These are phyloP conservation scores for Pseudococcus viburni DNA, from an alignment of 2,888 invertebrate genomes.

Conservation along the genomic window DNA sequence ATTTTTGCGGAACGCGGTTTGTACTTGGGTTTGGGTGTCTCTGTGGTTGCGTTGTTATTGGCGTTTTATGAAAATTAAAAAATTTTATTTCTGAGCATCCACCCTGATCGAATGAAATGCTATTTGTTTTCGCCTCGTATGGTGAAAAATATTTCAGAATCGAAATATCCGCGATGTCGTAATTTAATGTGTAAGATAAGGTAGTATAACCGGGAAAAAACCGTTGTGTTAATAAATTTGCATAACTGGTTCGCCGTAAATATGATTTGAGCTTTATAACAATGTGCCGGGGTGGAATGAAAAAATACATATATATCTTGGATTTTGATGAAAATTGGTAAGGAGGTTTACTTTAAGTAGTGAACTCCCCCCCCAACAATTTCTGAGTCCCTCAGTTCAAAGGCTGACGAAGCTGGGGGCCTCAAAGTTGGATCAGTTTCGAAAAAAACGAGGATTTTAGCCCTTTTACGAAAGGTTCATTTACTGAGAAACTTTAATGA, in stretches of 20 bases:
- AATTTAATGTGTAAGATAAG: not conserved
- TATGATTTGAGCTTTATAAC: not conserved
- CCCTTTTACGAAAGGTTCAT: too few species aligned
- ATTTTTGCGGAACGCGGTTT: not conserved
- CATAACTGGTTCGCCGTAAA: conserved; percentile 6
- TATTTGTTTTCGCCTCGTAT: not conserved
- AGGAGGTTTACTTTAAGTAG: too few species aligned
- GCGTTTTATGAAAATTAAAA: conserved; percentile 7
- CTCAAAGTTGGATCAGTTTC: too few species aligned
- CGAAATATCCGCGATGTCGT: too few species aligned
- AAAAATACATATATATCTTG: too few species aligned
- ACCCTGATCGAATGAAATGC: not conserved
- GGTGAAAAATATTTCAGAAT: not conserved
- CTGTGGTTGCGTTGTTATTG: not conserved
- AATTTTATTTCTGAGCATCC: not conserved
- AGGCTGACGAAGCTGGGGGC: too few species aligned
- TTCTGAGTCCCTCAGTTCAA: too few species aligned
- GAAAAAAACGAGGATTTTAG: too few species aligned
- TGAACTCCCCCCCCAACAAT: too few species aligned
- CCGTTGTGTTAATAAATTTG: conserved; percentile 17
- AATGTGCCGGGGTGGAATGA: not conserved
- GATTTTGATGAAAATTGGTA: too few species aligned
- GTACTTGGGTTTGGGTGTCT: not conserved
- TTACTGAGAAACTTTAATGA: too few species aligned
- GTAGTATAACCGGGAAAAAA: not conserved